Evolutionary conservation across 2,113 vertebrate genomes (phyloP).

Genomic region (Tretioscincus oriximinensis): DNA sequence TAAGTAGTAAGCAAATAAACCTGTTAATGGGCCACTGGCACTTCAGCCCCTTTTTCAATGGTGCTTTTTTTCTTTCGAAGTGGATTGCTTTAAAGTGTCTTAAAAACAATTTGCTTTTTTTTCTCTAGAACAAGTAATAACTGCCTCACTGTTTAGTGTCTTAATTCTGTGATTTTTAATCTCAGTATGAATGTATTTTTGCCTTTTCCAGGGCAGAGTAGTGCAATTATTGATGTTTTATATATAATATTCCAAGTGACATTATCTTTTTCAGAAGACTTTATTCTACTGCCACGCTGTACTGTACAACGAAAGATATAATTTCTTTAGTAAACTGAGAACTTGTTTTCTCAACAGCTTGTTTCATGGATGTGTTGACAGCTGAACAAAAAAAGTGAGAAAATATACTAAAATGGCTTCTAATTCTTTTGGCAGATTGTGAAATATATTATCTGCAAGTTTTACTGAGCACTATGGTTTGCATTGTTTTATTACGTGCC

Average conservation of each 20-base stretch:
- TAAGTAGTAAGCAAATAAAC: conserved; percentile 27
- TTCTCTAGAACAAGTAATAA: conserved; percentile 59
- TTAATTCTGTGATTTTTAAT: conserved; percentile 47
- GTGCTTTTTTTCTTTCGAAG: conserved; percentile 60
- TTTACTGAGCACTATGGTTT: conserved; percentile 25
- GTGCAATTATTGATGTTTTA: conserved; percentile 43
- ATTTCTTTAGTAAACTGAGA: not conserved
- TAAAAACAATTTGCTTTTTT: conserved; percentile 60
- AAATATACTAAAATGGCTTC: not conserved
- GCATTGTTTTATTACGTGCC: conserved; percentile 37
- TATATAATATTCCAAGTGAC: conserved; percentile 35
- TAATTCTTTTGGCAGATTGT: conserved; percentile 23
- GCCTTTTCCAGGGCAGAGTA: conserved; percentile 46
- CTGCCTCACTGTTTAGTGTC: conserved; percentile 64
- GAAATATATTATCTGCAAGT: conserved; percentile 19
- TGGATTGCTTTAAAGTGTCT: conserved; percentile 66
- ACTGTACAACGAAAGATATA: conserved; percentile 6
- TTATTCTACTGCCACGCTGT: not conserved
- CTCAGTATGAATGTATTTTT: conserved; percentile 43
- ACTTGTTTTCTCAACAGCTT: conserved; percentile 20
- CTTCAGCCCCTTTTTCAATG: conserved; percentile 59
- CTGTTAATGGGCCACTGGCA: conserved; percentile 48
- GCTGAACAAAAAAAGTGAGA: not conserved
- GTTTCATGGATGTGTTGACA: conserved; percentile 1
- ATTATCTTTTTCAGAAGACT: conserved; percentile 21